Conservation (phyloP, 2,797 vertebrate species). For the Danio kyathit region DNA sequence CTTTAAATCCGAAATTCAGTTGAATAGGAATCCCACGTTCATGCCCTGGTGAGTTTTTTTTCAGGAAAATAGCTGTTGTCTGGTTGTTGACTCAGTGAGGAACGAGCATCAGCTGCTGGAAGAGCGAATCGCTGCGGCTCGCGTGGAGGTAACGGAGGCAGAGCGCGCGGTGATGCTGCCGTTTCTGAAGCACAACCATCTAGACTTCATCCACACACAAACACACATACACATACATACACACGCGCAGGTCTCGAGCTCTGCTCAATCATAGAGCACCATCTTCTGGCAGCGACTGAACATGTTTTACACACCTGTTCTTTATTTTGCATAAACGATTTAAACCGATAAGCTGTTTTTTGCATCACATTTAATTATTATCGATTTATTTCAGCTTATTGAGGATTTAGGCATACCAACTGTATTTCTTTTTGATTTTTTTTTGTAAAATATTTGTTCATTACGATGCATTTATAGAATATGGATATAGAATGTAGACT, state of each 20-base stretch:
- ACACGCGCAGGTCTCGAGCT: background rate
- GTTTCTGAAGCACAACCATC: constrained; percentile 46
- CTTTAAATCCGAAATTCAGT: constrained; percentile 59
- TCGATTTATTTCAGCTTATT: background rate
- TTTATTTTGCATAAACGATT: background rate
- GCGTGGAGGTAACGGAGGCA: constrained; percentile 44
- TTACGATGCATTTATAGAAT: no score
- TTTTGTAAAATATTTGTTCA: no score
- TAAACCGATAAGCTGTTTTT: background rate
- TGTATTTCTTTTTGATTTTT: no score
- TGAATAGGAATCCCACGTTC: constrained; percentile 47
- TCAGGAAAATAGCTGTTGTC: constrained; percentile 51
- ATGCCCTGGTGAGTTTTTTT: constrained; percentile 50
- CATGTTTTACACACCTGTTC: constrained; percentile 4
- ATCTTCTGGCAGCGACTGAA: constrained; percentile 31
- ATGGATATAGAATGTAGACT: no score
- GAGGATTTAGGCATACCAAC: background rate
- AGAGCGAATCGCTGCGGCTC: constrained; percentile 73
- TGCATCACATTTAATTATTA: background rate
- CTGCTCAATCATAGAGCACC: constrained; percentile 21
- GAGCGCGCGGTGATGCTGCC: constrained; percentile 56
- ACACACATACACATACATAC: constrained; percentile 7
- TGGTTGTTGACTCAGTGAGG: constrained; percentile 50
- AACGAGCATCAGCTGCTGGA: constrained; percentile 53
- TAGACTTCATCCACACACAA: constrained; percentile 34